Conservation (phyloP, 2,797 vertebrate species). For the Poeciliopsis presidionis region DNA sequence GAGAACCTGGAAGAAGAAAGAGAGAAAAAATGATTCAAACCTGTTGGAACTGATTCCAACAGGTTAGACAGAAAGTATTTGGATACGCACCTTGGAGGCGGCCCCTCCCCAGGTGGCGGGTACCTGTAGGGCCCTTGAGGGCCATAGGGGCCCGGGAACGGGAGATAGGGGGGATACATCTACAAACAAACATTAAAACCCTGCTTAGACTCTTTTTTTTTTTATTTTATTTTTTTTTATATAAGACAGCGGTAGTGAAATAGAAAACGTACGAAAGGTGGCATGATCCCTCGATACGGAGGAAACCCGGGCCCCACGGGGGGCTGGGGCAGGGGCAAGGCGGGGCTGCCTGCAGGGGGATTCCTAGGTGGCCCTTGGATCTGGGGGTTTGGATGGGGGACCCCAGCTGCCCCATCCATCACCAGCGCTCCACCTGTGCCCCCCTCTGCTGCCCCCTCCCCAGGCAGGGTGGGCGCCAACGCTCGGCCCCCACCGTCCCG, state of each 20-base stretch:
- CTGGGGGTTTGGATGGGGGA: constrained; percentile 76
- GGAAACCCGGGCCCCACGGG: constrained; percentile 88
- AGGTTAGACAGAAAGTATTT: neutral
- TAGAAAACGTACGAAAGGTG: constrained; percentile 88
- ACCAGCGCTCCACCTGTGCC: constrained; percentile 82
- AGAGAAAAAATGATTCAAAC: no score
- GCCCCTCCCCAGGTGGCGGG: constrained; percentile 85
- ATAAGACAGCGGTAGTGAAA: neutral
- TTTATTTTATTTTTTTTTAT: neutral
- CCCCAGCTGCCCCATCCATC: constrained; percentile 84
- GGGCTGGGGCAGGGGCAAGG: constrained; percentile 83
- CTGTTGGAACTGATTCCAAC: neutral
- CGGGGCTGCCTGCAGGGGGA: constrained; percentile 81
- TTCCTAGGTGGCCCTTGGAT: constrained; percentile 81
- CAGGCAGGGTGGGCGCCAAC: constrained; percentile 81
- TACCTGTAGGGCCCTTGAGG: constrained; percentile 92
- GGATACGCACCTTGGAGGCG: constrained; percentile 82
- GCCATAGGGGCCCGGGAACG: constrained; percentile 90
- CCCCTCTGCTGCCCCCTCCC: constrained; percentile 85
- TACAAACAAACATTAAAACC: constrained; percentile 45
- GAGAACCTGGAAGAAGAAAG: constrained; percentile 79
- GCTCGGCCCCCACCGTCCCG: constrained; percentile 94
- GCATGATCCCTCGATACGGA: constrained; percentile 90
- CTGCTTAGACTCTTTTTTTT: neutral
- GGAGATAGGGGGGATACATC: constrained; percentile 94